phyloP scores from a whole-genome alignment of 2,113 vertebrate genomes.

The Collichthys lucidus region DNA sequence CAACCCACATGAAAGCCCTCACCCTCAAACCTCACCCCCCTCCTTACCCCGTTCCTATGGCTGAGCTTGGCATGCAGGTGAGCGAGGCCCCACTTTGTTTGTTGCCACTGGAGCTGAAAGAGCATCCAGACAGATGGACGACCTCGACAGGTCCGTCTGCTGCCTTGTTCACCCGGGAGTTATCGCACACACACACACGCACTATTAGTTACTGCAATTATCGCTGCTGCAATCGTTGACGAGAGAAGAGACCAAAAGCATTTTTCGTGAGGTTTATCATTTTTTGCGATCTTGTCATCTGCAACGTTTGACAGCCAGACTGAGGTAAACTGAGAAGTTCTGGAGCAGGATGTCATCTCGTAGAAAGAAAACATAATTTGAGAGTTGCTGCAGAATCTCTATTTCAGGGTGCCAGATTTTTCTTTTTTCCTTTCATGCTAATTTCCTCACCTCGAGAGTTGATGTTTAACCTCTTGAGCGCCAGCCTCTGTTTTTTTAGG shows the following conservation, averaged over 20 bases:
- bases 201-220: conserved; percentile 61
- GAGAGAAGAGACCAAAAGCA: conserved; percentile 4
- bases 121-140: conserved; percentile 70
- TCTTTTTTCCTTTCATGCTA: background rate
- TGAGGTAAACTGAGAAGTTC: conserved; percentile 12
- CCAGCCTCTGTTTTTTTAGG: too few species aligned
- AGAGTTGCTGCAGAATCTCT: background rate
- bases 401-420: background rate
- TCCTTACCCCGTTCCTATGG: conserved; percentile 16
- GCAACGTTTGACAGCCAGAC: conserved; percentile 31
- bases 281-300: conserved; percentile 11
- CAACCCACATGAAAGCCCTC: conserved; percentile 77
- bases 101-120: conserved; percentile 72
- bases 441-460: background rate
- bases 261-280: conserved; percentile 35
- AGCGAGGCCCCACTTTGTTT: conserved; percentile 74
- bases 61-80: conserved; percentile 66
- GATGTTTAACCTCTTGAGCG: too few species aligned
- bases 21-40: too few species aligned
- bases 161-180: conserved; percentile 22
- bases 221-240: conserved; percentile 7
- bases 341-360: background rate
- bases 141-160: conserved; percentile 37
- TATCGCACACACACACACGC: conserved; percentile 24
- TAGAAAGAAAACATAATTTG: conserved; percentile 34